A percentile compares a stretch with the other conserved stretches of the same genome.
These are phyloP conservation scores for Odontocolon sp. DNA, from an alignment of 2,888 invertebrate species.

Conservation along the genomic window DNA sequence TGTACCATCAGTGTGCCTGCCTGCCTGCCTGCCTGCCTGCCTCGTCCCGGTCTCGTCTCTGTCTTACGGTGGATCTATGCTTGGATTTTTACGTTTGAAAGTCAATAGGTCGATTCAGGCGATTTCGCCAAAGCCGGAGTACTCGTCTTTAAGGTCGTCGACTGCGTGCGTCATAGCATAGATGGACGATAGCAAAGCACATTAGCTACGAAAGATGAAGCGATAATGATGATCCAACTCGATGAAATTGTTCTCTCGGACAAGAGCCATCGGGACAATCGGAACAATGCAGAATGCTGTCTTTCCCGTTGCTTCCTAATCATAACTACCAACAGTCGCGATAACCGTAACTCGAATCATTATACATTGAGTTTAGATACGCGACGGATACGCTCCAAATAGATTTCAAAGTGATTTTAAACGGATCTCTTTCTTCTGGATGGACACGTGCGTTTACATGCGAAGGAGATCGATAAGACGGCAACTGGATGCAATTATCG, in stretches of 20 bases:
- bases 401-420: constrained; percentile 18
- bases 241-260: constrained; percentile 31
- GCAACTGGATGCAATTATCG: constrained; percentile 75
- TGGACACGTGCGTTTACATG: constrained; percentile 68
- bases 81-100: constrained; percentile 30
- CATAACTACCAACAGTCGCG: constrained; percentile 21
- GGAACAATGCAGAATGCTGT: constrained; percentile 20
- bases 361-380: constrained; percentile 15
- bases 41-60: no score
- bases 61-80: no score
- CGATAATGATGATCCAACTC: constrained; percentile 50
- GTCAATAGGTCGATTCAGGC: constrained; percentile 41
- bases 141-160: constrained; percentile 1
- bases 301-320: constrained; percentile 10
- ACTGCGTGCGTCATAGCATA: constrained; percentile 24
- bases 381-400: constrained; percentile 30
- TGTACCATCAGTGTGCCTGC: neutral
- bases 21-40: neutral
- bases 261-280: constrained; percentile 6
- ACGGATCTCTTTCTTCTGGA: neutral
- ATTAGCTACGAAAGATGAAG: constrained; percentile 25
- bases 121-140: constrained; percentile 40
- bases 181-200: constrained; percentile 7
- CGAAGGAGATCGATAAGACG: constrained; percentile 74
- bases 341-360: constrained; percentile 33